Evolutionary conservation across 2,888 invertebrate species (phyloP).

Genomic region (Diarsia dahlii): DNA sequence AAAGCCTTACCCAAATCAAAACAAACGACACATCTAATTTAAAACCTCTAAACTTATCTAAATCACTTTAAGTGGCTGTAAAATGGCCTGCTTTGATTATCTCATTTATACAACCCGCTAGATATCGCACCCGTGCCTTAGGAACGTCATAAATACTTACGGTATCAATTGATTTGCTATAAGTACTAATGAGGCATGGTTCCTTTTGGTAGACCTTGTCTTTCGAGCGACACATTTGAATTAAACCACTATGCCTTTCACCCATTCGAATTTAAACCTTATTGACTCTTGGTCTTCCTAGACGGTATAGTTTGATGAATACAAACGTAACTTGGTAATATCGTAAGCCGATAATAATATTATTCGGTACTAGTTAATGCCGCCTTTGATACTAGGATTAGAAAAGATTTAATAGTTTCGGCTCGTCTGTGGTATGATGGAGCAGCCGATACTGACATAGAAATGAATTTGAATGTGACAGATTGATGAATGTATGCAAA

Average conservation of each 20-base stretch:
- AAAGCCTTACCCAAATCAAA: conserved; percentile 49
- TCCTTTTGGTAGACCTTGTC: conserved; percentile 76
- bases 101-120: conserved; percentile 58
- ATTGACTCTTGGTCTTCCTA: conserved; percentile 22
- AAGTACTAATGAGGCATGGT: conserved; percentile 80
- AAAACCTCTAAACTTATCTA: conserved; percentile 54
- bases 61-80: conserved; percentile 61
- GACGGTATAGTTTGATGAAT: background rate
- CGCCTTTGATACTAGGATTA: conserved; percentile 73
- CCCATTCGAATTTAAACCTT: conserved; percentile 56
- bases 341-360: conserved; percentile 83
- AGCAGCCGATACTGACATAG: conserved; percentile 46
- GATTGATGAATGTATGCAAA: conserved; percentile 56
- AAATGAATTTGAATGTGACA: conserved; percentile 49
- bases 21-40: conserved; percentile 53
- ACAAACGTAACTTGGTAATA: conserved; percentile 59
- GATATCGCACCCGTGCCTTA: conserved; percentile 51
- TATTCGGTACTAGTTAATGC: conserved; percentile 82
- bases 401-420: conserved; percentile 60
- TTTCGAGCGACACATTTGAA: conserved; percentile 76
- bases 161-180: conserved; percentile 78
- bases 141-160: conserved; percentile 67
- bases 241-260: conserved; percentile 44
- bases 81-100: conserved; percentile 51
- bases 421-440: conserved; percentile 53